Percentiles rank a stretch among this genome's conserved stretches.
Conservation (phyloP, 1,140 invertebrate species). For the Oedothorax gibbosus region DNA sequence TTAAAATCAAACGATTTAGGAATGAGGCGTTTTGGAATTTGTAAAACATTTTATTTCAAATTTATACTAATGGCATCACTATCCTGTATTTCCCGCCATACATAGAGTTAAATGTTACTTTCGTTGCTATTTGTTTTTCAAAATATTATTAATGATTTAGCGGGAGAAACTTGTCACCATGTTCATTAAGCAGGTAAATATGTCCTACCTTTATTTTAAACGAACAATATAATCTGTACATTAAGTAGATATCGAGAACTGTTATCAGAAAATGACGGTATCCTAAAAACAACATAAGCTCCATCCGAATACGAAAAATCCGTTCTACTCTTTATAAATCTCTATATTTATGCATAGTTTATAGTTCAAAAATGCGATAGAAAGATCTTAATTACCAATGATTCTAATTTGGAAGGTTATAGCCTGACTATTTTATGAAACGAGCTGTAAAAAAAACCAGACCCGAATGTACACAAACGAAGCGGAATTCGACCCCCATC, state of each 20-base stretch:
- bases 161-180: slow-evolving; percentile 40
- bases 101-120: slow-evolving; percentile 58
- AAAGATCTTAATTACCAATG: no score
- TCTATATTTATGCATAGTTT: neutral
- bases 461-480: slow-evolving; percentile 18
- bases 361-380: no score
- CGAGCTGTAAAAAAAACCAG: no score
- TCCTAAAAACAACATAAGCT: slow-evolving; percentile 30
- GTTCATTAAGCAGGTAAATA: slow-evolving; percentile 52
- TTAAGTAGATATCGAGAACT: neutral
- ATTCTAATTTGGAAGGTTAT: no score
- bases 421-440: no score
- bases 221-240: neutral
- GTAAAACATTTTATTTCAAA: slow-evolving; percentile 32
- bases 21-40: slow-evolving; percentile 9
- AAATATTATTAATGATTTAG: slow-evolving; percentile 56
- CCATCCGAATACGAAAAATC: neutral
- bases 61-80: slow-evolving; percentile 38
- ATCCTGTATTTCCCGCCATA: slow-evolving; percentile 52
- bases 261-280: slow-evolving; percentile 27
- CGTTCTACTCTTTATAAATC: neutral
- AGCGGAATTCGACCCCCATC: neutral
- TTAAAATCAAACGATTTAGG: neutral
- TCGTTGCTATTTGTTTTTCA: slow-evolving; percentile 53
- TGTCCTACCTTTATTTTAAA: neutral